phyloP scores from a whole-genome alignment of 2,113 vertebrate genomes.

The Megalops atlanticus region DNA sequence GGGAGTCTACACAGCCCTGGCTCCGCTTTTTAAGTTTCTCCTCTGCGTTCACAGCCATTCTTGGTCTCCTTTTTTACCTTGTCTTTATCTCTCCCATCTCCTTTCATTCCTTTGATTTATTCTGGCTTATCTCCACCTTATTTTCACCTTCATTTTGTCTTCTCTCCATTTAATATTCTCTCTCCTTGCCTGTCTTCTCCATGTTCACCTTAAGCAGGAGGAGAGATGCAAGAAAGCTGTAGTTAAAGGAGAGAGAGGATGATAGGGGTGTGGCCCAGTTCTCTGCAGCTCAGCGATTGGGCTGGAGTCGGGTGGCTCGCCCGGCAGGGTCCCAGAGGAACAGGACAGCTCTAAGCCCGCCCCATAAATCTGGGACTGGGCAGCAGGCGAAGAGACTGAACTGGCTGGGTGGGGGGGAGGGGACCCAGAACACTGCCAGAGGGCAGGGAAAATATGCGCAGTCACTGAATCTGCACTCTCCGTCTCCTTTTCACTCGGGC shows the following conservation, averaged over 20 bases:
- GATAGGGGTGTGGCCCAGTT: background rate
- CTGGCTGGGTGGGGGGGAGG: background rate
- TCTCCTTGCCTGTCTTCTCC: background rate
- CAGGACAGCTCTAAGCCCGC: background rate
- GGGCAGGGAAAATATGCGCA: background rate
- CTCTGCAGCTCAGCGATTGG: conserved; percentile 35
- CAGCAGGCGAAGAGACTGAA: background rate
- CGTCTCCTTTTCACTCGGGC: background rate
- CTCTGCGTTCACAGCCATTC: background rate
- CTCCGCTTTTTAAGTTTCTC: too few relatives aligned
- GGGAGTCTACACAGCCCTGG: too few relatives aligned
- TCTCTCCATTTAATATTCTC: too few relatives aligned
- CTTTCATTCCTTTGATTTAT: background rate
- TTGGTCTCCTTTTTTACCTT: background rate
- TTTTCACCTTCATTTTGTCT: background rate
- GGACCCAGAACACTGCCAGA: background rate
- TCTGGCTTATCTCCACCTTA: background rate
- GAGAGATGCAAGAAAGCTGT: background rate
- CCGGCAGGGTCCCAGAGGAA: conserved; percentile 40
- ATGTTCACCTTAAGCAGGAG: background rate
- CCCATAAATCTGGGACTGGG: background rate
- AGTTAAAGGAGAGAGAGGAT: background rate
- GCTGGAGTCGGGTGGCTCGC: conserved; percentile 21
- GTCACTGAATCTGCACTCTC: background rate
- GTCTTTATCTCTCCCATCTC: background rate